phyloP scores from a whole-genome alignment of 2,113 vertebrate species.

The Semnornis frantzii region DNA sequence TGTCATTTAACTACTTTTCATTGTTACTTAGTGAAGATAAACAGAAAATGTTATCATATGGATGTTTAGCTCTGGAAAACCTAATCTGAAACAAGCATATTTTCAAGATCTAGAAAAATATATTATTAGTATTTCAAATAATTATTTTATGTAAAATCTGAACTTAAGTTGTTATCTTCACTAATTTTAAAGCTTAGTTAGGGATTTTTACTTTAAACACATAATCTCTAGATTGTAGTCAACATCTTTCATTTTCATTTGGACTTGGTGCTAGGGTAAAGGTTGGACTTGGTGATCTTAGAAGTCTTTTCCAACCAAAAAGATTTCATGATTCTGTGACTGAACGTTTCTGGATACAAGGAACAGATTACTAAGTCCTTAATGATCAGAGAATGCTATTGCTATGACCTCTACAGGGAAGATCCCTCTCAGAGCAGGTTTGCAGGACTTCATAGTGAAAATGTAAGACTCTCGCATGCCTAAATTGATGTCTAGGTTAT shows the following conservation, averaged over 20 bases:
- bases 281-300: too few species aligned
- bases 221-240: not conserved
- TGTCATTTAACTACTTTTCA: not conserved
- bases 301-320: too few species aligned
- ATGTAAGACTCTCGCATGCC: not conserved
- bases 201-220: constrained; percentile 8
- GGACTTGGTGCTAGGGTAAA: too few species aligned
- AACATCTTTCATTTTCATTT: not conserved
- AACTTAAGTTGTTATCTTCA: not conserved
- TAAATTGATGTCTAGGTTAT: not conserved
- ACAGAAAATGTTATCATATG: not conserved
- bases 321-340: too few species aligned
- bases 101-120: not conserved
- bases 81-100: not conserved
- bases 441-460: not conserved
- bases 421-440: not conserved
- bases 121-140: not conserved
- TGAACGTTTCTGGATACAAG: too few species aligned
- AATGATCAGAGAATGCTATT: too few species aligned
- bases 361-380: too few species aligned
- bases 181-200: constrained; percentile 8
- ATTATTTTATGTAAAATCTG: not conserved
- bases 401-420: not conserved
- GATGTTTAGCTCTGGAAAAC: not conserved
- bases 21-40: not conserved